These are phyloP conservation scores for Lathronympha strigana DNA, from an alignment of 2,888 invertebrate species.

Conservation along the genomic window DNA sequence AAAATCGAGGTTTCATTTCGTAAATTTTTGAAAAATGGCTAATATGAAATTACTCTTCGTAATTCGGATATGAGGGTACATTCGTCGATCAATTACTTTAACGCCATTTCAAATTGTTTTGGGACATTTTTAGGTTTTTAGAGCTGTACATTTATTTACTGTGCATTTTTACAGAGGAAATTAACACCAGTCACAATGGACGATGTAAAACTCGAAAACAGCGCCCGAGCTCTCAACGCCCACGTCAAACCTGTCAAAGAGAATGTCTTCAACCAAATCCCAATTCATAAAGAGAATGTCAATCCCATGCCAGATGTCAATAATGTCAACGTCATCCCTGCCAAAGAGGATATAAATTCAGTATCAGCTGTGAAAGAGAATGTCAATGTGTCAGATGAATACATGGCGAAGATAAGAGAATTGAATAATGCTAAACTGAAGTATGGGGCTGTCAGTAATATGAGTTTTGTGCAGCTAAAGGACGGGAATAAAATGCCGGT, in stretches of 20 bases:
- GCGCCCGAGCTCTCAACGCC: background rate
- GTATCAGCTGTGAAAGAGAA: too few species aligned
- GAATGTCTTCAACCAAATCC: too few species aligned
- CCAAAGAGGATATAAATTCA: too few species aligned
- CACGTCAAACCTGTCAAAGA: slow-evolving; percentile 8
- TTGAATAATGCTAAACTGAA: slow-evolving; percentile 52
- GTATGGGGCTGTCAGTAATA: slow-evolving; percentile 51
- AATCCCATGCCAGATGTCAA: background rate
- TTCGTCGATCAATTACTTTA: too few species aligned
- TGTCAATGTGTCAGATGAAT: slow-evolving; percentile 45
- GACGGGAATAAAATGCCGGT: slow-evolving; percentile 63
- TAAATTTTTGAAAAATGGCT: too few species aligned
- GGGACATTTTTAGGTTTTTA: too few species aligned
- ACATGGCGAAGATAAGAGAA: slow-evolving; percentile 54
- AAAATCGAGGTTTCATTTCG: too few species aligned
- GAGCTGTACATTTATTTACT: background rate
- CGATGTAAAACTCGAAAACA: background rate
- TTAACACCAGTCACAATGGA: slow-evolving; percentile 45
- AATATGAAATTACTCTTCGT: too few species aligned
- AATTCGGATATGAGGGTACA: too few species aligned
- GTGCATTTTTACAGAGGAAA: slow-evolving; percentile 53
- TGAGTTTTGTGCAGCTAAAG: slow-evolving; percentile 54
- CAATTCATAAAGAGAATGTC: background rate
- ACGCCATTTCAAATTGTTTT: too few species aligned
- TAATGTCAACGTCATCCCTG: background rate